Percentiles rank a stretch among this genome's conserved stretches.
Evolutionary conservation across 35 echinoderm and acorn worm species (phyloP).

Genomic region (Diadema setosum): DNA sequence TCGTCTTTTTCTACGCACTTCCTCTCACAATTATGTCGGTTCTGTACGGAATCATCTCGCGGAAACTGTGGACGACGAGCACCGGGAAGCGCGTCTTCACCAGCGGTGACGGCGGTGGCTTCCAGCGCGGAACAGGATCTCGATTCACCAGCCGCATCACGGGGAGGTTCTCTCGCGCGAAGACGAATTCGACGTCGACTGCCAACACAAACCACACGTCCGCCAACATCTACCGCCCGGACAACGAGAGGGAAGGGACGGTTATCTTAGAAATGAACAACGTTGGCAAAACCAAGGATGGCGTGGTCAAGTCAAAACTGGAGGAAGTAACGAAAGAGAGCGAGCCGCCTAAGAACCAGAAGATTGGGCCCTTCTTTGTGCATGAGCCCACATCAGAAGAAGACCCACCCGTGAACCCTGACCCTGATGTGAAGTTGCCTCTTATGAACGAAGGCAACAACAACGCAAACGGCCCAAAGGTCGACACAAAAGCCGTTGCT

Average conservation of each 20-base stretch:
- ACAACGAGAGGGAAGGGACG: background rate
- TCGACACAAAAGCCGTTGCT: background rate
- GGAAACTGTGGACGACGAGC: slow-evolving; percentile 71
- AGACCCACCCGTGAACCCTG: background rate
- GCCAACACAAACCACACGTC: background rate
- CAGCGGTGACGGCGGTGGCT: background rate
- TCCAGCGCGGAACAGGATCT: background rate
- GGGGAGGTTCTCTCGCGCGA: background rate
- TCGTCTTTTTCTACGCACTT: slow-evolving; percentile 44
- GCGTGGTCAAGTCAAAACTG: background rate
- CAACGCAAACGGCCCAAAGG: background rate
- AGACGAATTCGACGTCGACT: background rate
- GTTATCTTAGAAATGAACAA: background rate
- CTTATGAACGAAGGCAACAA: background rate
- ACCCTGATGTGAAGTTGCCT: background rate
- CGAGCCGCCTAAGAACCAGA: background rate
- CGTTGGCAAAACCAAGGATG: background rate
- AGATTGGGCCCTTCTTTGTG: slow-evolving; percentile 77
- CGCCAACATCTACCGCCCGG: background rate
- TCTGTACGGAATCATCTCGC: slow-evolving; percentile 66
- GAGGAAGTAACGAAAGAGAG: background rate
- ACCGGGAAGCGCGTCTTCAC: slow-evolving; percentile 9
- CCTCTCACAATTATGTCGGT: slow-evolving; percentile 72
- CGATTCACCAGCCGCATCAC: slow-evolving; percentile 21
- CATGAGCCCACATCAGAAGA: slow-evolving; percentile 40